A percentile compares a stretch with the other conserved stretches of the same genome.
Evolutionary conservation across 1,140 invertebrate species (phyloP).

Genomic region (Sinella curviseta): DNA sequence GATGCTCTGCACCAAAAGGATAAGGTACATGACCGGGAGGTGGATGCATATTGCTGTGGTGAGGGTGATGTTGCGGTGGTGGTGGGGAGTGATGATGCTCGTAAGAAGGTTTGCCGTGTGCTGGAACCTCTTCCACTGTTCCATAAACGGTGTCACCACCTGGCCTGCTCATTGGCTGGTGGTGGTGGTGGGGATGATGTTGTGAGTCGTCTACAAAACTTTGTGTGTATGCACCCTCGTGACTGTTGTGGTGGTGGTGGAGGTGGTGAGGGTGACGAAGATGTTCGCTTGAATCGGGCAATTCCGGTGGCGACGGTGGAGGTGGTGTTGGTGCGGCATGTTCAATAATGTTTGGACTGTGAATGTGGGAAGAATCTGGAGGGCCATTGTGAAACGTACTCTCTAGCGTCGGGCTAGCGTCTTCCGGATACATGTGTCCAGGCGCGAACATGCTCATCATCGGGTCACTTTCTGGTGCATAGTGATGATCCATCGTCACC

Average conservation of each 20-base stretch:
- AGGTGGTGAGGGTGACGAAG: not conserved
- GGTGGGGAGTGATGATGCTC: not conserved
- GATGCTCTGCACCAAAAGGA: not conserved
- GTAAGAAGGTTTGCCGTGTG: not conserved
- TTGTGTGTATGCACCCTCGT: not conserved
- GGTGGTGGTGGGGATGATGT: not conserved
- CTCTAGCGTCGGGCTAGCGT: not conserved
- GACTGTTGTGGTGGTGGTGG: not conserved
- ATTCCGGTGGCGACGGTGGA: not conserved
- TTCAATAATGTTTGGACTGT: constrained; percentile 7
- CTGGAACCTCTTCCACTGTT: constrained; percentile 3
- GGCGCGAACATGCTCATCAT: not conserved
- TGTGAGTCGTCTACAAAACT: not conserved
- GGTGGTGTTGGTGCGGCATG: not conserved
- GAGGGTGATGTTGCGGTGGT: not conserved
- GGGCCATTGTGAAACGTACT: not conserved
- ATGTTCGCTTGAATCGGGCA: not conserved
- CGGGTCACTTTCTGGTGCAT: not conserved
- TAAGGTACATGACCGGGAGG: not conserved
- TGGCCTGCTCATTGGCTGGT: not conserved
- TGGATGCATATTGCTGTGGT: not conserved
- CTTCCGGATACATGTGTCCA: not conserved
- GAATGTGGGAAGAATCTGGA: constrained; percentile 1
- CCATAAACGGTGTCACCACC: constrained; percentile 2
- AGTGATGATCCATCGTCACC: not conserved